Base-by-base conservation (phyloP, 2,797 vertebrate genomes). In the Chrosomus eos region DNA sequence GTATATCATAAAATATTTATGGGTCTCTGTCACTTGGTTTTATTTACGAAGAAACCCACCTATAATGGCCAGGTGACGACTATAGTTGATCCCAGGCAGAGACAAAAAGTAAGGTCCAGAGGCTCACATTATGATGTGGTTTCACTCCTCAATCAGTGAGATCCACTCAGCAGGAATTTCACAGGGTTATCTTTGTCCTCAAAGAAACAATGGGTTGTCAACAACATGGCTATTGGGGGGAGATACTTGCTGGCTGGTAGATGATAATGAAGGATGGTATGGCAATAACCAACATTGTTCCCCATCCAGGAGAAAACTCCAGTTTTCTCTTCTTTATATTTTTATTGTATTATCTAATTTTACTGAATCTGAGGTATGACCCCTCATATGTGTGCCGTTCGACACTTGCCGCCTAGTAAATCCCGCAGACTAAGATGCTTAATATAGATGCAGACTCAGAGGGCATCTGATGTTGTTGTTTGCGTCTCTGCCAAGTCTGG, bases 151-250 rank as follows among this genome's bases (percentile, higher is more conserved):
- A 84, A 86, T 93, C 91, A 91, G 83, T 84, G 80, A 89, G 74
- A 85, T 85, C 83, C 91, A 89, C 91, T 89, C 70, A 45, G 80
- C 72, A 87, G 88, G 92, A 93, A 94, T 94, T 89, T 94, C 89
- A 93, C 94, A 92, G 89, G 76, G 92, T 94, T 94, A 94, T 94
- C 90, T 94, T 94, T 93, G 92, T 93, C 90, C 91, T 88, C 89
- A 90, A 90, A 92, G 90, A 91, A 90, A 91, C 91, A 88, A 91
- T 88, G 89, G 88, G 88, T 71, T 91, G 90, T 93, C 92, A 91
- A 90, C 88, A 84, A 86, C 70, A 83, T 75, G 74, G 86, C 84
- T 77, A 86, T 88, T 55, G 71, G 73, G 13, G 88, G 84, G 90
- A 55, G 38, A 86, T 38, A 86, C 78, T 91, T 68, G 26, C 83